These are phyloP conservation scores for Chaitophorus viminalis DNA, from an alignment of 2,888 invertebrate genomes.

Conservation along the genomic window DNA sequence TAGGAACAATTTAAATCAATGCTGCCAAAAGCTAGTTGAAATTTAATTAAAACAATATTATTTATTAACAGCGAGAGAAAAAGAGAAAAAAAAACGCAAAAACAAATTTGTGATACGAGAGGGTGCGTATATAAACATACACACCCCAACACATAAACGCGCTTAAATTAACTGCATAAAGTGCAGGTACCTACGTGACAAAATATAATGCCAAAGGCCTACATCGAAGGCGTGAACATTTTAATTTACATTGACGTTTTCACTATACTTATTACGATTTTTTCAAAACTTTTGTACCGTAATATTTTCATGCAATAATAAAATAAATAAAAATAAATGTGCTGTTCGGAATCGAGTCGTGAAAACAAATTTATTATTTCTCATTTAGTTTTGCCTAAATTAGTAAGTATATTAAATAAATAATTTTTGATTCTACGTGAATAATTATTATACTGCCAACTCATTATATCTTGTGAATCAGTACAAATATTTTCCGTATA, in stretches of 20 bases:
- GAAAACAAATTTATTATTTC: too few relatives aligned
- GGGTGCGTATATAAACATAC: not conserved
- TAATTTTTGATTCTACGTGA: too few relatives aligned
- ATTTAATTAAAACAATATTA: not conserved
- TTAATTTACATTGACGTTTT: constrained; percentile 17
- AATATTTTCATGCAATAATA: not conserved
- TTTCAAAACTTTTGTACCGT: not conserved
- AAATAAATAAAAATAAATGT: too few relatives aligned
- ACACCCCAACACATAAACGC: not conserved
- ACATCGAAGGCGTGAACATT: constrained; percentile 1
- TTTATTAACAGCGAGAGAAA: not conserved
- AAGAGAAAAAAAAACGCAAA: not conserved
- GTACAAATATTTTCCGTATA: too few relatives aligned
- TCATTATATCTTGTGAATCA: too few relatives aligned
- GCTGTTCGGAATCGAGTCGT: too few relatives aligned
- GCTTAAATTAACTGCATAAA: constrained; percentile 22
- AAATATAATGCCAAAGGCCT: not conserved
- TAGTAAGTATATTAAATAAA: too few relatives aligned
- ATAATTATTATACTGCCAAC: too few relatives aligned
- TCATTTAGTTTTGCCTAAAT: too few relatives aligned
- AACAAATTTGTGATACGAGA: constrained; percentile 1
- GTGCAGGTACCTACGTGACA: constrained; percentile 32
- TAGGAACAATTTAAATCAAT: not conserved
- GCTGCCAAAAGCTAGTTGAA: not conserved
- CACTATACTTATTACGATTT: not conserved